phyloP scores from a whole-genome alignment of 2,113 vertebrate species.

The Toxostoma redivivum region DNA sequence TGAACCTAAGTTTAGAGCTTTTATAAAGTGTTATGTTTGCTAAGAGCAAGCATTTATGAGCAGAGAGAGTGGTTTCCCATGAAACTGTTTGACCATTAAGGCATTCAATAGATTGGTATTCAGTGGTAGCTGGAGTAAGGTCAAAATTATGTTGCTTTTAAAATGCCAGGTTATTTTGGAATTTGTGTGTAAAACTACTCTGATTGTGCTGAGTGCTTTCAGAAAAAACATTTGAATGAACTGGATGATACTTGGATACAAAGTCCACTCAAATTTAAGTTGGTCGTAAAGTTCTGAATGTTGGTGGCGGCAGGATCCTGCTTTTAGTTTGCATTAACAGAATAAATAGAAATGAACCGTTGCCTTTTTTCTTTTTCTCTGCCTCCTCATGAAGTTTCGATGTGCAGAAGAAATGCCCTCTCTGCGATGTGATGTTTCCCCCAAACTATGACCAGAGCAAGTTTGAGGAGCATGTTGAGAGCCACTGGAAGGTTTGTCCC shows the following conservation, averaged over 20 bases:
- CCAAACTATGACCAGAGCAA: conserved; percentile 97
- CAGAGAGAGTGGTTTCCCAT: conserved; percentile 11
- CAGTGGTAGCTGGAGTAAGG: conserved; percentile 7
- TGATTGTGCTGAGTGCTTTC: not conserved
- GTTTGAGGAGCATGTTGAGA: conserved; percentile 97
- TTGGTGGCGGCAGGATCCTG: not conserved
- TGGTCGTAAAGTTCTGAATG: not conserved
- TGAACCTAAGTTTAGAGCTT: conserved; percentile 37
- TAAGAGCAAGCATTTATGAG: conserved; percentile 46
- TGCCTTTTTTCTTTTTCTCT: not conserved
- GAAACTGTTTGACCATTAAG: conserved; percentile 5
- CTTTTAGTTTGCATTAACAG: not conserved
- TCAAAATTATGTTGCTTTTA: not conserved
- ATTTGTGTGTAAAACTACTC: not conserved
- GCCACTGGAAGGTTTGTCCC: conserved; percentile 98
- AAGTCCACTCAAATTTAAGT: not conserved
- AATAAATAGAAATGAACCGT: not conserved
- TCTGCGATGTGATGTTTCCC: conserved; percentile 95
- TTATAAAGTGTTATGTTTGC: conserved; percentile 46
- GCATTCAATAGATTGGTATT: not conserved
- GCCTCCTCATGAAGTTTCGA: conserved; percentile 72
- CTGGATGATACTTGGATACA: not conserved
- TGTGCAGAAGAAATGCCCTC: conserved; percentile 92
- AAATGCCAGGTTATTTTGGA: not conserved
- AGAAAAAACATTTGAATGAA: not conserved